phyloP scores from a whole-genome alignment of 2,113 vertebrate species.

The Hystrix brachyura region DNA sequence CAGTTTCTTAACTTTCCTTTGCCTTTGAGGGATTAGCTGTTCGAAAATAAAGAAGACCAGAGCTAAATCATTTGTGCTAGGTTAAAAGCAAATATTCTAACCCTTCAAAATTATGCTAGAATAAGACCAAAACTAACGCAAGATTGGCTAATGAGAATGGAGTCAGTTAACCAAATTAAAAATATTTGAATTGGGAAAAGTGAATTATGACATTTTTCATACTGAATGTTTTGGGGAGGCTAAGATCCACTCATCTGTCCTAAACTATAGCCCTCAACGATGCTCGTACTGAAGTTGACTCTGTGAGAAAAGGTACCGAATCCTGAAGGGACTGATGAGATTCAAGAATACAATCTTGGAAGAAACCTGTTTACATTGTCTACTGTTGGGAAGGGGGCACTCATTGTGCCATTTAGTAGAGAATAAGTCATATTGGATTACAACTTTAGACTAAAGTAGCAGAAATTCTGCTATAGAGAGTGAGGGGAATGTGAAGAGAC shows the following conservation, averaged over 20 bases:
- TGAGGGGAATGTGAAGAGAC: background rate
- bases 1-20: background rate
- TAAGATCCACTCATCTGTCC: background rate
- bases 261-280: background rate
- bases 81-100: constrained; percentile 25
- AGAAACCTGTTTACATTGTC: background rate
- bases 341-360: background rate
- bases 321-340: background rate
- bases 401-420: background rate
- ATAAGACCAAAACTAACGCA: background rate
- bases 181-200: background rate
- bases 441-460: background rate
- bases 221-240: background rate
- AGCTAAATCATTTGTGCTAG: background rate
- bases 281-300: background rate
- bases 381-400: background rate
- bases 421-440: background rate
- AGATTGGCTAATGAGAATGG: background rate
- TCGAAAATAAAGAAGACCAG: background rate
- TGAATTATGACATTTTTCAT: background rate
- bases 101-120: constrained; percentile 31
- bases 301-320: background rate
- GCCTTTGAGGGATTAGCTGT: background rate
- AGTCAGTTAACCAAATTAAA: constrained; percentile 15
- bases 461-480: background rate